Evolutionary conservation across 2,113 vertebrate genomes (phyloP).

Genomic region (Campylomormyrus numenius): DNA sequence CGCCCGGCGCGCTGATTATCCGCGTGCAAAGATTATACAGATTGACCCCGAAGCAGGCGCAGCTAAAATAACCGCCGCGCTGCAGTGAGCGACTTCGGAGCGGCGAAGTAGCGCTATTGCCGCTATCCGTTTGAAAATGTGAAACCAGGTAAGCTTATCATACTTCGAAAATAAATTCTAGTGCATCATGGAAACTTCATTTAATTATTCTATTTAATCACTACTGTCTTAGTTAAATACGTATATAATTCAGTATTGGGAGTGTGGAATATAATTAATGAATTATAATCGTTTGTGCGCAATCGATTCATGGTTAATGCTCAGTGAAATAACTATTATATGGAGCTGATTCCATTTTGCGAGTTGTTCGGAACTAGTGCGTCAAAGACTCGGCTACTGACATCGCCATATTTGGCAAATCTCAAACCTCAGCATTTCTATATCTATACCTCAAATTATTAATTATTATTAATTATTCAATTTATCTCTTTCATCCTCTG

Average conservation of each 20-base stretch:
- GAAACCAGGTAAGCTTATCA: slow-evolving; percentile 47
- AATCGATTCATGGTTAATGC: background rate
- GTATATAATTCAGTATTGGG: background rate
- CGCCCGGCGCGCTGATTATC: slow-evolving; percentile 56
- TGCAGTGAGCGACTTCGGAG: slow-evolving; percentile 54
- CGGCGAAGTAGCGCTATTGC: slow-evolving; percentile 25
- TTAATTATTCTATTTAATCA: background rate
- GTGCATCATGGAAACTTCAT: background rate
- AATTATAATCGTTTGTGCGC: background rate
- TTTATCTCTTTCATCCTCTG: background rate
- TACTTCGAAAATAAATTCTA: background rate
- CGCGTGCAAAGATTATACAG: slow-evolving; percentile 79
- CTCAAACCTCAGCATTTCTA: background rate
- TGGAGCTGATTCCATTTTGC: background rate
- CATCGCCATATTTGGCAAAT: background rate
- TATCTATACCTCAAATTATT: background rate
- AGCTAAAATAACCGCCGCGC: slow-evolving; percentile 54
- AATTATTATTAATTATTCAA: background rate
- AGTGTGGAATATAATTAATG: background rate
- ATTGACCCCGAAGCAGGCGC: too few relatives aligned
- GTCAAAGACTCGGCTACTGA: background rate
- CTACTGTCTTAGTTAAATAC: background rate
- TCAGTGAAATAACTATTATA: background rate
- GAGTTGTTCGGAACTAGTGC: background rate
- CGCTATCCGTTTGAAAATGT: slow-evolving; percentile 42